Evolutionary conservation across 2,888 invertebrate genomes (phyloP), one percentile per base, ranked within the genome.

Genomic region (Linnaemya tessellans): DNA sequence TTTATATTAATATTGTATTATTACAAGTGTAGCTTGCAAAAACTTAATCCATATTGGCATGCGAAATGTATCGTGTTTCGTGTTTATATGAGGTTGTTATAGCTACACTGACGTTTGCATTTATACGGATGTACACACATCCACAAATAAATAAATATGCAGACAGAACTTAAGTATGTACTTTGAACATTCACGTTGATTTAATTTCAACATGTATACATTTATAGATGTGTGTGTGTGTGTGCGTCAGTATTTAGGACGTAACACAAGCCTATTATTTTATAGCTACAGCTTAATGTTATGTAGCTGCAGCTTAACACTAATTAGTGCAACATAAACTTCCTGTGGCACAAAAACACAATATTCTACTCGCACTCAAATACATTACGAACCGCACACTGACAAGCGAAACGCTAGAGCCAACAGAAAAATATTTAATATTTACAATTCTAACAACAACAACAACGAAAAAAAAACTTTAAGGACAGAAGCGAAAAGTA

Each of bases 281-380:
- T 70, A n/a, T 70, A 56, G 56, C 56, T 20, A 25, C 22, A 56
- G 7, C 11, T 30, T 35, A 56, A 46, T 56, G 13, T 46, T 35
- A 15, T 79, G 41, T 82, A 38, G 43, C 30, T 74, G 41, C 54
- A 79, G 68, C 56, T 80, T 74, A 79, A 74, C 68, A 84, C 79
- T 84, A 79, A 84, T 84, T 79, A 79, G 79, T 80, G 84, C 43
- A 79, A 74, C 79, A 84, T 70, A 64, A 70, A 58, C 64, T 70
- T 74, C 79, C 84, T 79, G 79, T 49, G 56, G 64, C 25, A 38
- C 30, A 60, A 41, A 5, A 30, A 60, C 15, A 64, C 30, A 51
- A 46, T 56, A 18, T 67, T 67, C 43, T 13, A 20, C 41, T 46
- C 22, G 46, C 20, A 67, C 35, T 65, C 20, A 18, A 38, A 56